Conservation (phyloP, 37 sponge, comb jelly and placozoan species). For the Amphimedon queenslandica region DNA sequence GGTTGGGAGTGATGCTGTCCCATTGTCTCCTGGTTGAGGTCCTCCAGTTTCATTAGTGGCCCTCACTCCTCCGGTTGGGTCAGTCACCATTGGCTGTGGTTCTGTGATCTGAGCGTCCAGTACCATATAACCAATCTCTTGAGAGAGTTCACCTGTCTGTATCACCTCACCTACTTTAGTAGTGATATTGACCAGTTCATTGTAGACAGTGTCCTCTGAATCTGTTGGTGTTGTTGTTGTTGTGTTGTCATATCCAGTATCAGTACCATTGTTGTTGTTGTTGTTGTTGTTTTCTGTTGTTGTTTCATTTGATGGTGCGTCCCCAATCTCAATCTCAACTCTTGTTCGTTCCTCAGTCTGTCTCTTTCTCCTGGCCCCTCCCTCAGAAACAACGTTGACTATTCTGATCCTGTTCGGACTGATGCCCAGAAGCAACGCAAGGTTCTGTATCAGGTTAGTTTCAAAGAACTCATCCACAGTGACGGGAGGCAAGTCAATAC, state of each 20-base stretch:
- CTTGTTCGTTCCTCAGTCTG: background rate
- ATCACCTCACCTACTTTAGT: constrained; percentile 41
- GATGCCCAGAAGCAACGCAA: constrained; percentile 74
- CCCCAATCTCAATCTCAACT: constrained; percentile 55
- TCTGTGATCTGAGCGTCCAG: constrained; percentile 27
- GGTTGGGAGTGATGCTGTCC: constrained; percentile 12
- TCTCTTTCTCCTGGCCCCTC: background rate
- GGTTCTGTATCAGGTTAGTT: constrained; percentile 44
- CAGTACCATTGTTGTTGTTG: background rate
- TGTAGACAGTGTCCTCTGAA: constrained; percentile 5
- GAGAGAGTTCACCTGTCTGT: constrained; percentile 64
- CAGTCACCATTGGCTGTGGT: constrained; percentile 47
- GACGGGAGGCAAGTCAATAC: constrained; percentile 56
- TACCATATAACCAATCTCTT: constrained; percentile 41
- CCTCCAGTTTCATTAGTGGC: constrained; percentile 67
- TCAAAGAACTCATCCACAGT: constrained; percentile 79
- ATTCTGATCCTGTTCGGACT: constrained; percentile 49
- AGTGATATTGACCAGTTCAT: constrained; percentile 36
- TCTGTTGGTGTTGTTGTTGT: constrained; percentile 2
- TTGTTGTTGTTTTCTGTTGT: too few relatives aligned
- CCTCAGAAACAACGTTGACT: constrained; percentile 69
- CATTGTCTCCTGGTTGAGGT: constrained; percentile 51
- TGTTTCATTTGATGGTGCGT: constrained; percentile 27
- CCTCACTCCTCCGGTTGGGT: constrained; percentile 54
- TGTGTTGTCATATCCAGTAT: background rate